Evolutionary conservation across 2,797 vertebrate species (phyloP), one percentile per base, ranked within the genome.

Genomic region (Calcarius lapponicus): DNA sequence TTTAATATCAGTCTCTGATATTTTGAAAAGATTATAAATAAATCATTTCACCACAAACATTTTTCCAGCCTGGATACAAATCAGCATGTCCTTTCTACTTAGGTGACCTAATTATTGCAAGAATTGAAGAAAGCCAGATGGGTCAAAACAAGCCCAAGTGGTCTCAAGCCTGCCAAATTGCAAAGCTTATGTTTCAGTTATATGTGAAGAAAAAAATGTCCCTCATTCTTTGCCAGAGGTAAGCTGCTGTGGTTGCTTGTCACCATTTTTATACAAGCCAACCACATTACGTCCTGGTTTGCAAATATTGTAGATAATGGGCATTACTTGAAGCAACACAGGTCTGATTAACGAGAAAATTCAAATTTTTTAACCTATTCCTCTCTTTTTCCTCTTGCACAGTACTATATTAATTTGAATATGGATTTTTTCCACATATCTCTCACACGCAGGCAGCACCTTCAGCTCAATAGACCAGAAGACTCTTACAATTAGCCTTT

Each of bases 91-190:
- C 62, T 85, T 89, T 72, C 47, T 43, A 51, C 40, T 72, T 90
- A 81, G 43, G 56, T 62, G 57, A 95, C 40, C n/a, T 58, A 38
- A 81, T 92, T 92, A 28, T 62, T 8, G 1, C 78, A 81, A 61
- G 22, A 90, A 89, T 62, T 85, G 73, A 93, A 85, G 62, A 74
- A 75, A 78, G 66, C 34, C 71, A 92, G 57, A 79, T 86, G 84
- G 48, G 73, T 93, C 76, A 80, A 88, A 93, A 91, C 31, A 51
- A 82, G 53, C 22, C 69, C 86, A 73, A 72, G 61, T 88, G 13
- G 51, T 45, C 38, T 74, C 36, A 83, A 89, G 48, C 22, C 84
- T 50, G 38, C 31, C 92, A 88, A 83, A 94, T 93, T 80, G 64
- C 54, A 22, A 65, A 90, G 61, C n/a, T 92, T 80, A 78, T 87